Evolutionary conservation across 2,888 invertebrate species (phyloP), one percentile per base, ranked within the genome.

Genomic region (Scaptomyza polygonia): DNA sequence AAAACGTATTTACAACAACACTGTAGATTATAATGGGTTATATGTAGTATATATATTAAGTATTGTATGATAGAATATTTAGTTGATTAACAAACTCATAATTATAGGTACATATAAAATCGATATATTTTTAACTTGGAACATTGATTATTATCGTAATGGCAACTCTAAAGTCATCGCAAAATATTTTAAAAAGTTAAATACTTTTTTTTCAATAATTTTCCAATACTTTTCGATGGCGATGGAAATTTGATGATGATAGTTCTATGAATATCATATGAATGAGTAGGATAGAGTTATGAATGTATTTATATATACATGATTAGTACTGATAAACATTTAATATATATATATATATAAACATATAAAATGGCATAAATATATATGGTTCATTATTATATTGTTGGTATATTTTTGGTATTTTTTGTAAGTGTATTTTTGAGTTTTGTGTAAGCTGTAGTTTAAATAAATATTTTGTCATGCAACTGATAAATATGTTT

Each of bases 1-100:
- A 77, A 66, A 82, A 82, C 81, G 64, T 86, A 82, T 82, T 45
- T 82, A 86, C 82, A 82, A 77, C 85, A 86, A 77, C 85, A 84
- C 56, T 64, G 32, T 54, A 63, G 44, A 67, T 62, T 53, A 62
- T 36, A 25, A 67, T 66, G 51, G 55, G 48, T 59, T 68, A 72
- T 52, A 42, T 58, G 5, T 72, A 36, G 25, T 25, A 25, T 25
- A 14, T 30, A 32, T 48, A 48, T 48, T 18, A 9, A 18, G 42
- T 53, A 59, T 59, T 53, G 9, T 55, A 47, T 48, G 43, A 49
- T 64, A 44, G 57, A 56, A 42, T 21, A 45, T 32, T 58, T 70
- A 67, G 39, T 61, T 62, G 48, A 30, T 51, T 67, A 47, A 52
- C 27, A 67, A 73, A 72, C 67, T 65, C 56, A 73, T 54, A 64